These are phyloP conservation scores for Incurvaria masculella DNA, from an alignment of 2,888 invertebrate species.

Conservation along the genomic window DNA sequence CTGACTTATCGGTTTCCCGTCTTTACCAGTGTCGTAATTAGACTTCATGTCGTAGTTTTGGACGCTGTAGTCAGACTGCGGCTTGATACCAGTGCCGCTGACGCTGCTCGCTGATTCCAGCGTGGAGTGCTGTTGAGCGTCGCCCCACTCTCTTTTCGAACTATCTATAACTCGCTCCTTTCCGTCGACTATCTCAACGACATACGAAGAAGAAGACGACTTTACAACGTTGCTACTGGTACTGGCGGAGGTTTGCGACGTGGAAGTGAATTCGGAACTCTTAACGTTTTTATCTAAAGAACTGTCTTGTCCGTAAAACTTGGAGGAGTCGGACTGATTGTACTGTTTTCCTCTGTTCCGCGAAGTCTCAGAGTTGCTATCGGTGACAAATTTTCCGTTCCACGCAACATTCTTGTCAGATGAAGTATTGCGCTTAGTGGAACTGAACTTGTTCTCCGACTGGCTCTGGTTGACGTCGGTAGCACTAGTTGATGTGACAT, in stretches of 20 bases:
- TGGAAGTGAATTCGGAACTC: conserved; percentile 36
- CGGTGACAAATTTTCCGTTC: conserved; percentile 25
- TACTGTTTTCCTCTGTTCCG: conserved; percentile 27
- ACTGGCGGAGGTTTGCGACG: conserved; percentile 46
- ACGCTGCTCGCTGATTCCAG: conserved; percentile 53
- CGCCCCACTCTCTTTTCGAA: conserved; percentile 58
- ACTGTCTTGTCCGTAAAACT: conserved; percentile 38
- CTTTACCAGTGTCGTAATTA: conserved; percentile 55
- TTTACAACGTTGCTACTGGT: conserved; percentile 55
- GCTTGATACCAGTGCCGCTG: conserved; percentile 56
- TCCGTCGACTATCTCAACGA: conserved; percentile 63
- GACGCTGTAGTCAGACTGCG: conserved; percentile 52
- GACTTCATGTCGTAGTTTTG: conserved; percentile 53
- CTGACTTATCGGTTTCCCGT: conserved; percentile 46
- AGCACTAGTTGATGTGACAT: background rate
- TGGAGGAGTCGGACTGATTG: conserved; percentile 30
- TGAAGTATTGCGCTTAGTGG: background rate
- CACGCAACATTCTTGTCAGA: conserved; percentile 3
- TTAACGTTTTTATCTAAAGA: conserved; percentile 21
- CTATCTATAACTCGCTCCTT: conserved; percentile 60
- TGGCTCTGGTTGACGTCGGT: background rate
- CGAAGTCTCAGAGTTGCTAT: conserved; percentile 29
- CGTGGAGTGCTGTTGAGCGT: conserved; percentile 39
- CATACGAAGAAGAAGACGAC: conserved; percentile 62
- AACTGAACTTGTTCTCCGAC: background rate